A percentile compares a stretch with the other conserved stretches of the same genome.
These are phyloP conservation scores for Drosophila pectinifera DNA, from an alignment of 1,140 invertebrate species.

Conservation along the genomic window DNA sequence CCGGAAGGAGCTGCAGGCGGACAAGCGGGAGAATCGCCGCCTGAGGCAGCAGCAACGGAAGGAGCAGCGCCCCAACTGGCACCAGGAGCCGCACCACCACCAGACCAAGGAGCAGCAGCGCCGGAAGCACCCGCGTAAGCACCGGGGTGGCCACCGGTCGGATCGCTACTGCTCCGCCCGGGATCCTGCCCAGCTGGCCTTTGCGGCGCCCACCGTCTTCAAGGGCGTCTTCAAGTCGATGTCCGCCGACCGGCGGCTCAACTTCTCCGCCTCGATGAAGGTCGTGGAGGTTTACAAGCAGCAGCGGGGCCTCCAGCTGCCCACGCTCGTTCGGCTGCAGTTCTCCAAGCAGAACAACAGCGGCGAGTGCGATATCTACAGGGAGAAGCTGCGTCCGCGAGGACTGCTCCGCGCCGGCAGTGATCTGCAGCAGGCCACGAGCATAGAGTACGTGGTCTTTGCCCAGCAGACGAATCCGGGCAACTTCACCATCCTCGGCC, in stretches of 20 bases:
- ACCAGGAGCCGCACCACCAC: constrained; percentile 32
- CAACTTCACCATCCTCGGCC: constrained; percentile 88
- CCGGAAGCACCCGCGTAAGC: constrained; percentile 60
- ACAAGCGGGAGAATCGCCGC: constrained; percentile 37
- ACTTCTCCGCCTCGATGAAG: constrained; percentile 89
- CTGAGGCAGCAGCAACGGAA: constrained; percentile 43
- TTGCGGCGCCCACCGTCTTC: constrained; percentile 88
- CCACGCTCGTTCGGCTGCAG: constrained; percentile 77
- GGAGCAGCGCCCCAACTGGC: constrained; percentile 34
- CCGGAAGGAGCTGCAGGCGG: constrained; percentile 47
- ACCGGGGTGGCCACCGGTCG: constrained; percentile 63
- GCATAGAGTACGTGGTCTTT: constrained; percentile 88
- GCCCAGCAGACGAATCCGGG: constrained; percentile 88
- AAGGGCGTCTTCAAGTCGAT: constrained; percentile 88
- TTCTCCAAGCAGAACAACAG: constrained; percentile 75
- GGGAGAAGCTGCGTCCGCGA: constrained; percentile 70
- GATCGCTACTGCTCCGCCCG: constrained; percentile 87
- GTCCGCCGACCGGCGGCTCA: constrained; percentile 86
- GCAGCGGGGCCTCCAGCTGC: constrained; percentile 86
- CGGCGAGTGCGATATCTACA: constrained; percentile 84
- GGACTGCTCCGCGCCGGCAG: constrained; percentile 86
- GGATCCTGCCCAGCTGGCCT: constrained; percentile 87
- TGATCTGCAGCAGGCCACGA: constrained; percentile 87
- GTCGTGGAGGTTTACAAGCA: constrained; percentile 88
- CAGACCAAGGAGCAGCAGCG: constrained; percentile 46